Evolutionary conservation across 2,113 vertebrate genomes (phyloP).

Genomic region (Centropristis striata): DNA sequence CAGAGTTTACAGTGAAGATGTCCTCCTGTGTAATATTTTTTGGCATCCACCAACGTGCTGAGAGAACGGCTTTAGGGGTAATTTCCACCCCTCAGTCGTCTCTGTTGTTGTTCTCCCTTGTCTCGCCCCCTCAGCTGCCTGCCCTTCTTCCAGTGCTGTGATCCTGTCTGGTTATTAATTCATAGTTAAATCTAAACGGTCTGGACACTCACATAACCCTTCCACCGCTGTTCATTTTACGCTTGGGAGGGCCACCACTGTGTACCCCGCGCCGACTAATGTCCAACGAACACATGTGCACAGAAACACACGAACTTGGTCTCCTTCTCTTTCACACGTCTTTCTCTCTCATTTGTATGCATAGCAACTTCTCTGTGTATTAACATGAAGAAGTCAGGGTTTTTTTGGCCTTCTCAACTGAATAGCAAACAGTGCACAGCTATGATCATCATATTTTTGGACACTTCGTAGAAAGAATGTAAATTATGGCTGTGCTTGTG

Average conservation of each 20-base stretch:
- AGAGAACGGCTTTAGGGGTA: conserved; percentile 31
- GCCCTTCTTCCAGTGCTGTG: conserved; percentile 57
- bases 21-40: conserved; percentile 27
- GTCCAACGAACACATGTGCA: conserved; percentile 12
- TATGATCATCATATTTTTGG: conserved; percentile 31
- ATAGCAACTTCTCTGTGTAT: conserved; percentile 11
- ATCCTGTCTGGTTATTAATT: conserved; percentile 73
- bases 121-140: conserved; percentile 59
- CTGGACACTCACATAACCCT: conserved; percentile 65
- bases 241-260: conserved; percentile 52
- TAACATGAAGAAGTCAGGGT: conserved; percentile 5
- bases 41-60: conserved; percentile 17
- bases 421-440: conserved; percentile 13
- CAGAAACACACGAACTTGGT: background rate
- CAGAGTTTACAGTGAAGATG: conserved; percentile 14
- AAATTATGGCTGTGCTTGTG: conserved; percentile 31
- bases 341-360: conserved; percentile 11
- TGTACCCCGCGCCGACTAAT: background rate
- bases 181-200: conserved; percentile 73
- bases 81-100: conserved; percentile 36
- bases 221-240: conserved; percentile 62
- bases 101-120: conserved; percentile 39
- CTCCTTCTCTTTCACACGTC: background rate
- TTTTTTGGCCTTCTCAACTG: conserved; percentile 7
- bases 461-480: conserved; percentile 43